phyloP scores from a whole-genome alignment of 2,888 invertebrate genomes.

The Colostygia pectinataria region DNA sequence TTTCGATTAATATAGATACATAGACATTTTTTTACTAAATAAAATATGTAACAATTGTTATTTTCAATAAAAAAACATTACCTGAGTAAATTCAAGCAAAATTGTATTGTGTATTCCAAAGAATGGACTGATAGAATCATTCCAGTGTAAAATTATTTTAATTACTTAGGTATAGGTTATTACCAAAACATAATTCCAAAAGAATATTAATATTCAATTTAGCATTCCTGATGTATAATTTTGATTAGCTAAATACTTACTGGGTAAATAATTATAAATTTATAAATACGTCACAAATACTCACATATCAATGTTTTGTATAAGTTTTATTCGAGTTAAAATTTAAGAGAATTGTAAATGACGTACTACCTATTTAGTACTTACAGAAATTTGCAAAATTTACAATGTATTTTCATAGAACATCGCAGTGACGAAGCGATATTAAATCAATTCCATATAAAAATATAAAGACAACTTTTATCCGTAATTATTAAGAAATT shows the following conservation, averaged over 20 bases:
- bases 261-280: constrained; percentile 10
- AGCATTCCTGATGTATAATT: constrained; percentile 26
- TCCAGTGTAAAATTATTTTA: constrained; percentile 38
- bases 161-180: constrained; percentile 14
- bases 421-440: not conserved
- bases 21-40: no score
- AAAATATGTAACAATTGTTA: not conserved
- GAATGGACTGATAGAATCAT: constrained; percentile 50
- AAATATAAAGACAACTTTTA: no score
- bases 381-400: constrained; percentile 1
- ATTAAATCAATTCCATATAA: no score
- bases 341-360: constrained; percentile 13
- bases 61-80: not conserved
- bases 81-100: not conserved
- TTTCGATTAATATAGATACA: constrained; percentile 1
- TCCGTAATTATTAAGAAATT: no score
- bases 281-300: constrained; percentile 43
- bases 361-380: not conserved
- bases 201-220: constrained; percentile 30
- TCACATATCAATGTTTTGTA: constrained; percentile 51
- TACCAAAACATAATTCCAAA: constrained; percentile 17
- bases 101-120: no score
- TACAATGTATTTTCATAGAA: constrained; percentile 4
- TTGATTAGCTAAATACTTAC: constrained; percentile 1
- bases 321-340: constrained; percentile 3